A percentile compares a stretch with the other conserved stretches of the same genome.
Conservation (phyloP, 2,113 vertebrate species). For the Miniopterus natalensis region DNA sequence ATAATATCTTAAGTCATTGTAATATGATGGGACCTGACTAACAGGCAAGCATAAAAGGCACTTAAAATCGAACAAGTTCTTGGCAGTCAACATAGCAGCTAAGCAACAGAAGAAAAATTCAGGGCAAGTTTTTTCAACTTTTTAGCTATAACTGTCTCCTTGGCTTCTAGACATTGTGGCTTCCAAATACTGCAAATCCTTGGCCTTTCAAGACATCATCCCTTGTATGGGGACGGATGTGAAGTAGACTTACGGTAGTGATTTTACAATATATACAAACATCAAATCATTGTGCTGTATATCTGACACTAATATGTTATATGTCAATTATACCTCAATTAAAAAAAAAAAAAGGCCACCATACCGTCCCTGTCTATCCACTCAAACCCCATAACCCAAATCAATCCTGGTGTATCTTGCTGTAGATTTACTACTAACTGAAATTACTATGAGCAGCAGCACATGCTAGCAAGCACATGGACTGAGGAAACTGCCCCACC, state of each 20-base stretch:
- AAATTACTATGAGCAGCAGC: constrained; percentile 2
- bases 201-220: not conserved
- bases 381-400: constrained; percentile 42
- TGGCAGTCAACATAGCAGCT: constrained; percentile 62
- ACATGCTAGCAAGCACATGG: not conserved
- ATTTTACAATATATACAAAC: not conserved
- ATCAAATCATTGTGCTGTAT: not conserved
- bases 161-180: constrained; percentile 6
- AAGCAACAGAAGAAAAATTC: constrained; percentile 53
- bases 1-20: not conserved
- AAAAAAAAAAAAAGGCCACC: not conserved
- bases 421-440: not conserved
- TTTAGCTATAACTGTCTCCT: constrained; percentile 26
- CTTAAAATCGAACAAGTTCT: constrained; percentile 63
- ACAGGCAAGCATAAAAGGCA: not conserved
- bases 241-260: not conserved
- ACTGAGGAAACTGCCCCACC: constrained; percentile 6
- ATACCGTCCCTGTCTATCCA: not conserved
- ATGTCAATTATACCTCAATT: not conserved
- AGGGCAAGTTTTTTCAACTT: constrained; percentile 58
- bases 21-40: not conserved
- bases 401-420: not conserved
- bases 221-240: not conserved
- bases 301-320: not conserved
- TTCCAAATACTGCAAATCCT: constrained; percentile 21